Base-by-base conservation (phyloP, 2,888 invertebrate species). In the Zaprionus bogoriensis region DNA sequence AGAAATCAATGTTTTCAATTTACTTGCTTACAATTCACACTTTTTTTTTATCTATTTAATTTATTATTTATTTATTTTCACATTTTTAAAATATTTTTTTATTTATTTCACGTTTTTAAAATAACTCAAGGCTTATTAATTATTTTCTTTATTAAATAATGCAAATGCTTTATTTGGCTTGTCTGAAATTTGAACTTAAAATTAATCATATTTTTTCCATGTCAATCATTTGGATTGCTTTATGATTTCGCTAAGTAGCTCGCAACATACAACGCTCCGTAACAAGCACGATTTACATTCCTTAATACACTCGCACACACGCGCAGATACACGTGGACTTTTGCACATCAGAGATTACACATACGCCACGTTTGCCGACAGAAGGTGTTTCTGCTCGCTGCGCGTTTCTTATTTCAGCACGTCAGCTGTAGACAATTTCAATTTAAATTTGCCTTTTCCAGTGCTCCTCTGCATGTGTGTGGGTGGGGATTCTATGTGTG, bases 401-500 rank as follows among this genome's bases (percentile, higher is more conserved):
- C 69, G 52, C 59, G 64, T 85, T 68, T 59, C 73, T 79, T 74
- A 67, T 74, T 69, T 82, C 76, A 68, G 79, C 76, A 82, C 86
- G 76, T 84, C 70, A 71, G 66, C 71, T 63, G 72, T 67, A 74
- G 72, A 74, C 82, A 77, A 79, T 87, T 85, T 83, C 83, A 83
- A 87, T 87, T 83, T 82, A 76, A 83, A 83, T 87, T 83, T 85
- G 69, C 76, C 79, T 71, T 77, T 78, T 77, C 66, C 80, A 59
- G 73, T 59, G 52, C 41, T 42, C 38, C 41, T 50, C 48, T 36
- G 38, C 44, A 27, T 28, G n/a, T 42, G 36, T 30, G 22, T 52
- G 32, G n/a, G n/a, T n/a, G n/a, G n/a, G n/a, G n/a, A n/a, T 22
- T n/a, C n/a, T n/a, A n/a, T 25, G 28, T 52, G 3, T 48, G 41